phyloP scores from a whole-genome alignment of 2,888 invertebrate genomes.

The Microdon myrmicae region DNA sequence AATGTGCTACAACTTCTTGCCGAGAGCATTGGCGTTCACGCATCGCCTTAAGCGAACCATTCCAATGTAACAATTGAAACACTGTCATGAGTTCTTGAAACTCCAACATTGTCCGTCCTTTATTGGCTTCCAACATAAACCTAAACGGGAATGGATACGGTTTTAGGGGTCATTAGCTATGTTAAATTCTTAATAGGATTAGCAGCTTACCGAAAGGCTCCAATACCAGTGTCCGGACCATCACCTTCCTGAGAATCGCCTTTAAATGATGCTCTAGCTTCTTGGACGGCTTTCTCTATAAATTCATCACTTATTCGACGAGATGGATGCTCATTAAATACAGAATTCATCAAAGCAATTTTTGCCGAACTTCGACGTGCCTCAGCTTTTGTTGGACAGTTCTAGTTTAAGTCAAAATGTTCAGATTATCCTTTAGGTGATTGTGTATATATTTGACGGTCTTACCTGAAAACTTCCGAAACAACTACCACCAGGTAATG shows the following conservation, averaged over 20 bases:
- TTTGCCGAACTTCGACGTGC: slow-evolving; percentile 94
- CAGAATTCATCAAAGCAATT: slow-evolving; percentile 96
- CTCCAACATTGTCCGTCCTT: slow-evolving; percentile 93
- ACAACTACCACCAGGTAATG: slow-evolving; percentile 93
- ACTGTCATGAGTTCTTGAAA: slow-evolving; percentile 98
- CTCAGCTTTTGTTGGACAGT: slow-evolving; percentile 94
- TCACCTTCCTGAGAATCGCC: slow-evolving; percentile 72
- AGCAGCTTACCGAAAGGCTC: slow-evolving; percentile 72
- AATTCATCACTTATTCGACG: slow-evolving; percentile 92
- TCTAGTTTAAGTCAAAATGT: slow-evolving; percentile 68
- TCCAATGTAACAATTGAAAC: slow-evolving; percentile 95
- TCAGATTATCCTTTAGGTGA: background rate
- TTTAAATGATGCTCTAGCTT: slow-evolving; percentile 89
- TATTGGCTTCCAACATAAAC: slow-evolving; percentile 82
- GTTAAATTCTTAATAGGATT: background rate
- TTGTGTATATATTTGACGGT: slow-evolving; percentile 6
- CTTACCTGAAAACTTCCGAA: slow-evolving; percentile 93
- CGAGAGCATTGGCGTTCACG: slow-evolving; percentile 92
- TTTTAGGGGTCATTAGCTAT: too few relatives aligned
- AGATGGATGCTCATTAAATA: slow-evolving; percentile 95
- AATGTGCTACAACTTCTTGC: slow-evolving; percentile 92
- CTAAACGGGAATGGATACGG: too few relatives aligned
- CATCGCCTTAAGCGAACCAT: slow-evolving; percentile 95
- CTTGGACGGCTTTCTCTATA: slow-evolving; percentile 91
- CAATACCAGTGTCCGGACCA: slow-evolving; percentile 77